Evolutionary conservation across 2,797 vertebrate genomes (phyloP).

Genomic region (Melanotaenia pygmaea): DNA sequence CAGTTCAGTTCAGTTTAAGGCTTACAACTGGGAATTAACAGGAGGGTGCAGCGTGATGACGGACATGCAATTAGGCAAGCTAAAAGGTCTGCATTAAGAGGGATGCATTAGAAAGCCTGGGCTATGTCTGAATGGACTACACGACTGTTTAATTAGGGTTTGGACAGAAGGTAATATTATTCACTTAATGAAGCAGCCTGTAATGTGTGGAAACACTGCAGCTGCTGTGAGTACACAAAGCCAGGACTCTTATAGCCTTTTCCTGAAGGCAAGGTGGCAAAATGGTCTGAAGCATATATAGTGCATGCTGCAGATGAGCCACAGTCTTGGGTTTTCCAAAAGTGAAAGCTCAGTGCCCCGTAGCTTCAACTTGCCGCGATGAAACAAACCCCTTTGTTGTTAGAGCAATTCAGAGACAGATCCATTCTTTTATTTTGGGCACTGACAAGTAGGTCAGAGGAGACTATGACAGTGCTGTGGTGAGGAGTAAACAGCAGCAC

Average conservation of each 20-base stretch:
- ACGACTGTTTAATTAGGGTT: conserved; percentile 73
- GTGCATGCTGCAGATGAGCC: conserved; percentile 48
- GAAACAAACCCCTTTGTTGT: conserved; percentile 79
- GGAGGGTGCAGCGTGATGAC: conserved; percentile 55
- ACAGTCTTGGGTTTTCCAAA: conserved; percentile 63
- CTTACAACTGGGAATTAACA: conserved; percentile 61
- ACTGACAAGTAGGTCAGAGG: conserved; percentile 87
- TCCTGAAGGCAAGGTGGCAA: conserved; percentile 68
- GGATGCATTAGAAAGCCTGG: conserved; percentile 55
- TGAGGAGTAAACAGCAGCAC: conserved; percentile 87
- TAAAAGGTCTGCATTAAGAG: conserved; percentile 71
- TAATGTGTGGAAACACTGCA: conserved; percentile 73
- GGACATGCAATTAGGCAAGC: conserved; percentile 62
- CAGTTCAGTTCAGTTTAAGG: conserved; percentile 53
- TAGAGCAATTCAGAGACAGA: conserved; percentile 79
- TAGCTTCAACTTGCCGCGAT: conserved; percentile 57
- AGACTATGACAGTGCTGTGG: conserved; percentile 80
- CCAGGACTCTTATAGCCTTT: conserved; percentile 61
- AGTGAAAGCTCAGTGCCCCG: conserved; percentile 57
- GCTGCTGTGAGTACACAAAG: conserved; percentile 76
- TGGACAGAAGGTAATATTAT: conserved; percentile 76
- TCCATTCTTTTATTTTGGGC: conserved; percentile 86
- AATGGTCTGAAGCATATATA: conserved; percentile 54
- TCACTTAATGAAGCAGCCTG: conserved; percentile 73
- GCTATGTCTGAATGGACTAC: conserved; percentile 66